Evolutionary conservation across 2,113 vertebrate genomes (phyloP).

Genomic region (Neogale vison): DNA sequence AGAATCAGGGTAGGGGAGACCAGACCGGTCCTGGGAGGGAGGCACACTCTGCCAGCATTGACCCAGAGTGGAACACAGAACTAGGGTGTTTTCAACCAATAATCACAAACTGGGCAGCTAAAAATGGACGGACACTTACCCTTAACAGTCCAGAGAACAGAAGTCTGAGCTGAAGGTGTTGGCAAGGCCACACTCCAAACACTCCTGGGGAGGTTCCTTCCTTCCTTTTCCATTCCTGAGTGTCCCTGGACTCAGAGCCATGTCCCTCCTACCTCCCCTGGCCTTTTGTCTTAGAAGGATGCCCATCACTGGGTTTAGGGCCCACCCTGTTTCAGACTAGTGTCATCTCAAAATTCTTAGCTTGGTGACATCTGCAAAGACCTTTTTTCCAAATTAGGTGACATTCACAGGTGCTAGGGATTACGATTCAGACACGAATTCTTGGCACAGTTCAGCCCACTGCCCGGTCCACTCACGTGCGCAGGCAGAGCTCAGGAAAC

Average conservation of each 20-base stretch:
- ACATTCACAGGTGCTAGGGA: not conserved
- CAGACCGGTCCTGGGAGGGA: not conserved
- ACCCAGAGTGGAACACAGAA: not conserved
- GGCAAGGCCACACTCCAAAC: not conserved
- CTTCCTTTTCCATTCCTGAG: not conserved
- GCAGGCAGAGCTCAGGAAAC: not conserved
- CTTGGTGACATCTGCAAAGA: not conserved
- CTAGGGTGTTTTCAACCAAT: not conserved
- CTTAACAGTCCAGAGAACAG: not conserved
- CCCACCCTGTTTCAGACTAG: not conserved
- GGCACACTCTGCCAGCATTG: not conserved
- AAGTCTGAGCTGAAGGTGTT: not conserved
- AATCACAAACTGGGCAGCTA: not conserved
- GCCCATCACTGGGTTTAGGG: not conserved
- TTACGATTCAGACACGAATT: not conserved
- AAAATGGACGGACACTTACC: no score
- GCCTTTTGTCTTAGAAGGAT: not conserved
- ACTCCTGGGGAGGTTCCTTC: not conserved
- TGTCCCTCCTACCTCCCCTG: not conserved
- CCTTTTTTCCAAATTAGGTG: not conserved
- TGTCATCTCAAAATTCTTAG: not conserved
- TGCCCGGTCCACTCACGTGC: accelerated
- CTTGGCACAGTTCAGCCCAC: no score
- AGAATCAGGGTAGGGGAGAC: not conserved
- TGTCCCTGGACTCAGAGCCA: not conserved